phyloP scores from a whole-genome alignment of 2,888 invertebrate genomes.

The Xestoiulus laeticollis region DNA sequence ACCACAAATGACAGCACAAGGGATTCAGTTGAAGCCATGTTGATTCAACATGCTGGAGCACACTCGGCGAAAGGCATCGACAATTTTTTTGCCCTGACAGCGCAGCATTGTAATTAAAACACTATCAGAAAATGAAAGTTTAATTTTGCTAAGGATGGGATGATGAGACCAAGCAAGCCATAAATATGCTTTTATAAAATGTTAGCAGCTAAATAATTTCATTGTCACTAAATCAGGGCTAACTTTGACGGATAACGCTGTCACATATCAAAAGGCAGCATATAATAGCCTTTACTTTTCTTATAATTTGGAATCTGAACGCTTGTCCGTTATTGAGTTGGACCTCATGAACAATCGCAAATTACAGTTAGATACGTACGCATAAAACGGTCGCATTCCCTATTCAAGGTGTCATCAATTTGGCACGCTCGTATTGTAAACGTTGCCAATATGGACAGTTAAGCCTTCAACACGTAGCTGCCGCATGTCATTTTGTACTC shows the following conservation, averaged over 20 bases:
- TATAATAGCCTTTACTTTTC: not conserved
- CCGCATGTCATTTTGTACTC: not conserved
- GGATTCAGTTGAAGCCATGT: too few species aligned
- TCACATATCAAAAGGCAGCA: not conserved
- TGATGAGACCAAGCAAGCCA: too few species aligned
- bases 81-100: too few species aligned
- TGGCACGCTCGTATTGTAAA: not conserved
- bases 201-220: not conserved
- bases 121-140: too few species aligned
- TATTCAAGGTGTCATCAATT: constrained; percentile 29
- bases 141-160: too few species aligned
- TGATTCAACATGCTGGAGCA: too few species aligned
- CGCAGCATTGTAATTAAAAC: too few species aligned
- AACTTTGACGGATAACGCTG: not conserved
- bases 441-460: not conserved
- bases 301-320: not conserved
- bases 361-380: not conserved
- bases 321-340: not conserved
- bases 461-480: constrained; percentile 3
- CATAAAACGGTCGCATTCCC: not conserved
- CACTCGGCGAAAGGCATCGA: too few species aligned
- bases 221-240: not conserved
- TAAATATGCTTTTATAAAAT: not conserved
- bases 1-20: too few species aligned
- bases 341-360: not conserved